These are phyloP conservation scores for Lepidocolaptes lacrymiger DNA, from an alignment of 2,797 vertebrate species.

Conservation along the genomic window DNA sequence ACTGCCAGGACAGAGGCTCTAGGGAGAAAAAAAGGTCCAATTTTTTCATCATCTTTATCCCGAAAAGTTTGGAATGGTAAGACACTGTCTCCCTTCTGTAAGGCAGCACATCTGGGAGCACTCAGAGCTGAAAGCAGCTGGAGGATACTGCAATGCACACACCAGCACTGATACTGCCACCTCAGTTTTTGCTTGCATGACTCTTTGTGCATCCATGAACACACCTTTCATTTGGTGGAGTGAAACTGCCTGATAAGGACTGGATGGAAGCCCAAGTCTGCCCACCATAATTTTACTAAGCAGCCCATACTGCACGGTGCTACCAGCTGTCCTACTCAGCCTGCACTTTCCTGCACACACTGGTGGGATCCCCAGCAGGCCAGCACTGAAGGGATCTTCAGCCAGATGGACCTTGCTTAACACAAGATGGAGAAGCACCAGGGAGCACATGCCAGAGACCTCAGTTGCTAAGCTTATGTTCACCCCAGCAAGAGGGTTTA, in stretches of 20 bases:
- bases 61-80: neutral
- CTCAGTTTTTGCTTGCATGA: neutral
- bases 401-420: neutral
- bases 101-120: neutral
- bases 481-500: neutral
- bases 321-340: neutral
- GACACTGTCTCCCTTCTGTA: neutral
- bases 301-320: neutral
- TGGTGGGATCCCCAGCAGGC: neutral
- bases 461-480: neutral
- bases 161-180: accelerated
- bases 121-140: neutral
- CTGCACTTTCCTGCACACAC: neutral
- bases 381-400: neutral
- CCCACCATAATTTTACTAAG: neutral
- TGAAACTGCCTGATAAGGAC: neutral
- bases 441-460: neutral
- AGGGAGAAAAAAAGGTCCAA: too few relatives aligned
- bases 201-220: accelerated
- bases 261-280: neutral
- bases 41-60: neutral
- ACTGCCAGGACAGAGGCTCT: neutral
- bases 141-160: accelerated
- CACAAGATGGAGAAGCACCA: neutral
- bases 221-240: neutral